Evolutionary conservation across 2,888 invertebrate genomes (phyloP).

Genomic region (Drosophila anomalata): DNA sequence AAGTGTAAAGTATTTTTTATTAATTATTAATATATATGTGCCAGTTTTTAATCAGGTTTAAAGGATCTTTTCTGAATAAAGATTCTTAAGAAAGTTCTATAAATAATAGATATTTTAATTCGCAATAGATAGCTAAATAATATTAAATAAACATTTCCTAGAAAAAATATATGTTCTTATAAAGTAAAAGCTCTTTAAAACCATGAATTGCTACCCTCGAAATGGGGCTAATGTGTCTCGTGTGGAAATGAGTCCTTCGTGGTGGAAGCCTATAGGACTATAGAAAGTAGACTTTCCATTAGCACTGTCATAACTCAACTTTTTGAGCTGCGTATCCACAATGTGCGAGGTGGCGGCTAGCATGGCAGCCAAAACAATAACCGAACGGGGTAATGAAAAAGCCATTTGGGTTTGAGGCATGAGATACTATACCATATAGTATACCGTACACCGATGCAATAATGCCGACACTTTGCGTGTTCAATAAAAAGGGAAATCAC

Average conservation of each 20-base stretch:
- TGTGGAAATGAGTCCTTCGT: background rate
- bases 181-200: background rate
- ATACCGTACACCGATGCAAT: slow-evolving; percentile 23
- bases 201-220: background rate
- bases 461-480: slow-evolving; percentile 71
- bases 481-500: slow-evolving; percentile 66
- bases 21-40: no score
- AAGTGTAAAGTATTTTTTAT: no score
- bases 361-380: slow-evolving; percentile 15
- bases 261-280: background rate
- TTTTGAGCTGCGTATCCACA: slow-evolving; percentile 45
- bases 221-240: background rate
- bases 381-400: slow-evolving; percentile 35
- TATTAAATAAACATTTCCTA: no score
- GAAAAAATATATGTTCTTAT: no score
- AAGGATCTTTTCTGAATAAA: no score
- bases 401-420: background rate
- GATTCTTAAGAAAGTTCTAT: no score
- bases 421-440: slow-evolving; percentile 19
- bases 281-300: slow-evolving; percentile 15
- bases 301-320: slow-evolving; percentile 17
- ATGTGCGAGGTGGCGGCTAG: slow-evolving; percentile 23
- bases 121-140: no score
- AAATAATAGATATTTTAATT: no score
- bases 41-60: no score